Percentiles rank a stretch among this genome's conserved stretches.
These are phyloP conservation scores for Stenchaetothrips biformis DNA, from an alignment of 2,888 invertebrate genomes.

Conservation along the genomic window DNA sequence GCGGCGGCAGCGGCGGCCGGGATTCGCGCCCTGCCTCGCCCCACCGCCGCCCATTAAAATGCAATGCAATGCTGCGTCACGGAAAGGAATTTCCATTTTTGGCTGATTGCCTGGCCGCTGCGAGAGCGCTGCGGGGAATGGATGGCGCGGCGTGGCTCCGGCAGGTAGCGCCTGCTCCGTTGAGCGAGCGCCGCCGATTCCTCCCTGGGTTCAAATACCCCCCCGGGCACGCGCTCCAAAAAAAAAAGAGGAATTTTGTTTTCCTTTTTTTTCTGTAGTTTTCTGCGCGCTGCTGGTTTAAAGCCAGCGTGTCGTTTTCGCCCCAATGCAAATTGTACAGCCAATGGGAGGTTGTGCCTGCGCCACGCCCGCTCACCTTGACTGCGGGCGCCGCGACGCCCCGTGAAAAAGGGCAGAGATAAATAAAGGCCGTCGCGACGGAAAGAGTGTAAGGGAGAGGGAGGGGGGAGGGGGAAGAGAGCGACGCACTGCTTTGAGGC, in stretches of 20 bases:
- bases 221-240: background rate
- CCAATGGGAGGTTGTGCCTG: background rate
- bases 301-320: too few relatives aligned
- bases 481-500: background rate
- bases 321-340: too few relatives aligned
- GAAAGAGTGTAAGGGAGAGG: too few relatives aligned
- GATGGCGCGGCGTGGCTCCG: too few relatives aligned
- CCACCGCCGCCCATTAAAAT: conserved; percentile 7
- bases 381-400: background rate
- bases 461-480: background rate
- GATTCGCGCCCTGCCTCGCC: background rate
- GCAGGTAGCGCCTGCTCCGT: too few relatives aligned
- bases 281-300: too few relatives aligned
- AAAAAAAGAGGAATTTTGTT: too few relatives aligned
- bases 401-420: too few relatives aligned
- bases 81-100: conserved; percentile 16
- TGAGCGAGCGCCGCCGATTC: too few relatives aligned
- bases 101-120: background rate
- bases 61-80: conserved; percentile 22
- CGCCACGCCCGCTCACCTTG: background rate
- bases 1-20: background rate
- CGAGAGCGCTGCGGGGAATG: too few relatives aligned
- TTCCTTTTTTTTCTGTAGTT: too few relatives aligned
- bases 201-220: too few relatives aligned
- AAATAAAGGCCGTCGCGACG: background rate